Percentiles rank a stretch among this genome's conserved stretches.
Conservation (phyloP, 2,113 vertebrate genomes). For the Notarius lentiginosus region DNA sequence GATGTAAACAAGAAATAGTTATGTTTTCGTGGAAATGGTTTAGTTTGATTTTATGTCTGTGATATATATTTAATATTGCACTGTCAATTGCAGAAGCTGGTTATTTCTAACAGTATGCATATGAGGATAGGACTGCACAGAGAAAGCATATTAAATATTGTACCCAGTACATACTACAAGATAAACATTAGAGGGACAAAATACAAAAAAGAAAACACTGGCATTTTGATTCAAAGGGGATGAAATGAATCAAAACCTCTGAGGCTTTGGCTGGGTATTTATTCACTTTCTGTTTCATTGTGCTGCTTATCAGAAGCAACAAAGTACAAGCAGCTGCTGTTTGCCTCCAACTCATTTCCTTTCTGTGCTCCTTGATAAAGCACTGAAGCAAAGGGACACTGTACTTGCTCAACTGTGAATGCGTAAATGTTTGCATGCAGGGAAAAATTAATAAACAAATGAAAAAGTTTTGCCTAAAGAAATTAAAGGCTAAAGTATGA, state of each 20-base stretch:
- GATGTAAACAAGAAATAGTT: neutral
- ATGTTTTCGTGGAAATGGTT: neutral
- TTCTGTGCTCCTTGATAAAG: conserved; percentile 20
- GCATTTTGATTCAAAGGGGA: conserved; percentile 27
- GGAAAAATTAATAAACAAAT: conserved; percentile 22
- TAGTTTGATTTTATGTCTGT: neutral
- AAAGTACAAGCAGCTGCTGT: conserved; percentile 26
- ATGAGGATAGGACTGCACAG: neutral
- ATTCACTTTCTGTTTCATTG: conserved; percentile 15
- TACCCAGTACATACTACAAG: neutral
- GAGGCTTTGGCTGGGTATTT: neutral
- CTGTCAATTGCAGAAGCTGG: neutral
- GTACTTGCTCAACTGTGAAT: conserved; percentile 27
- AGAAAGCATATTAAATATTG: conserved; percentile 12
- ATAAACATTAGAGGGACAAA: neutral
- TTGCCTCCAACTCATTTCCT: conserved; percentile 19
- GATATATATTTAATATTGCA: neutral
- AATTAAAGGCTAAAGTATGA: neutral
- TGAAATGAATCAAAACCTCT: neutral
- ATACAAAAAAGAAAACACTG: neutral
- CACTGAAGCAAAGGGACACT: conserved; percentile 28
- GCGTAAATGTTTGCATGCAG: conserved; percentile 17
- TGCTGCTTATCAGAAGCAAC: conserved; percentile 36
- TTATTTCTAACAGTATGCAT: neutral
- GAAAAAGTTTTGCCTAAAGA: neutral